These are phyloP conservation scores for Monomorium pharaonis DNA, from an alignment of 1,140 invertebrate genomes.

Conservation along the genomic window DNA sequence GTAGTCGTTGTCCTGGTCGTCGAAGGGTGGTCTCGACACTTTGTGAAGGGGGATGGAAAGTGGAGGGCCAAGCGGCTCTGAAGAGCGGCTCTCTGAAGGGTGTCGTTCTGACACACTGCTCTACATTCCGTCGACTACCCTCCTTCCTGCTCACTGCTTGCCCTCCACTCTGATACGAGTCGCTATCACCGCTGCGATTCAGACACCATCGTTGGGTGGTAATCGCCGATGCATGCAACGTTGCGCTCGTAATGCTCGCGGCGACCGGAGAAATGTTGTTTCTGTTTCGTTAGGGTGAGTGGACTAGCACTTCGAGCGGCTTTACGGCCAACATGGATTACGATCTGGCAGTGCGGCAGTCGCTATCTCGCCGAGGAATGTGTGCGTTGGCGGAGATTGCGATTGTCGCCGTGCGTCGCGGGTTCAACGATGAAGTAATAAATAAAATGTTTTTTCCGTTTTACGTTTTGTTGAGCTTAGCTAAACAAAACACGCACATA, in stretches of 20 bases:
- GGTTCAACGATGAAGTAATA: conserved; percentile 24
- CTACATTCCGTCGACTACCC: conserved; percentile 78
- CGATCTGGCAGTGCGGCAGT: conserved; percentile 10
- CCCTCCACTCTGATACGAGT: background rate
- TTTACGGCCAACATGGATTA: conserved; percentile 55
- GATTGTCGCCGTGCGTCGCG: background rate
- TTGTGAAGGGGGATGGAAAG: conserved; percentile 62
- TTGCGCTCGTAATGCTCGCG: background rate
- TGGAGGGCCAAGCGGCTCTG: conserved; percentile 64
- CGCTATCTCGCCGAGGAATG: conserved; percentile 20
- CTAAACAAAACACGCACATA: background rate
- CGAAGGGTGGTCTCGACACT: conserved; percentile 46
- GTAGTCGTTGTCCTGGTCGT: conserved; percentile 25
- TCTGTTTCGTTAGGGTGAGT: conserved; percentile 64
- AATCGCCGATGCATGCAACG: conserved; percentile 54
- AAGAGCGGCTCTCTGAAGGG: conserved; percentile 74
- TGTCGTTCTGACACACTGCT: conserved; percentile 82
- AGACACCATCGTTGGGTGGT: conserved; percentile 52
- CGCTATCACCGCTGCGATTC: conserved; percentile 48
- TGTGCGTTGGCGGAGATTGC: background rate
- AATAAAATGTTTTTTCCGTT: background rate
- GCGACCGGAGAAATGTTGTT: conserved; percentile 43
- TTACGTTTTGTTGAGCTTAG: background rate
- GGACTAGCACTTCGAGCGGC: conserved; percentile 34
- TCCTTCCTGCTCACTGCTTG: conserved; percentile 8